A percentile compares a stretch with the other conserved stretches of the same genome.
Evolutionary conservation across 2,113 vertebrate genomes (phyloP).

Genomic region (Connochaetes taurinus): DNA sequence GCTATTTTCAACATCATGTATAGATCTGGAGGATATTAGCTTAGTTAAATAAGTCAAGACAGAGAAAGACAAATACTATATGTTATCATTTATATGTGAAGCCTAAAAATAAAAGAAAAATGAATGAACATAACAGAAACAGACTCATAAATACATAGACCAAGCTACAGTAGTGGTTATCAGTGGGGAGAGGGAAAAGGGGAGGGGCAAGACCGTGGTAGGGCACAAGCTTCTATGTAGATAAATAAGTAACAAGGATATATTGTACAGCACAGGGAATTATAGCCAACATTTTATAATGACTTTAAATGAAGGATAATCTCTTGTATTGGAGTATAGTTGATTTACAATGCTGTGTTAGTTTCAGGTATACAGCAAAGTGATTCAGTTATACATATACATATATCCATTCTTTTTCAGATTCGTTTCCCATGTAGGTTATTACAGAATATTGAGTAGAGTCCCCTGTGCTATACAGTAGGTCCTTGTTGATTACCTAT

Average conservation of each 20-base stretch:
- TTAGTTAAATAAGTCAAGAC: neutral
- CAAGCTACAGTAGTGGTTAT: neutral
- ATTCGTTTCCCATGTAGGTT: neutral
- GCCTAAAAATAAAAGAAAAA: neutral
- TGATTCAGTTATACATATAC: neutral
- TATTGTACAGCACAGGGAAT: neutral
- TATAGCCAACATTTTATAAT: neutral
- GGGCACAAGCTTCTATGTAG: neutral
- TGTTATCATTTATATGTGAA: neutral
- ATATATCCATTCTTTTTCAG: neutral
- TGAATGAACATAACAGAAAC: neutral
- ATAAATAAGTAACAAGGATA: neutral
- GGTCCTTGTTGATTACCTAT: neutral
- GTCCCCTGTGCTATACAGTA: neutral
- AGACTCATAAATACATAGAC: neutral
- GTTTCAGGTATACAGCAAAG: neutral
- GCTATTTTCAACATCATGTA: neutral
- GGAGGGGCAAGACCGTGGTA: neutral
- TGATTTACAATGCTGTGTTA: neutral
- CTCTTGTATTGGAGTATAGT: neutral
- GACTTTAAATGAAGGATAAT: neutral
- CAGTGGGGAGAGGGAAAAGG: neutral
- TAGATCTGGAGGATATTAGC: neutral
- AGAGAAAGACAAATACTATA: neutral
- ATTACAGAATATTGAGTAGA: neutral